These are phyloP conservation scores for Tetheella fluctuosa DNA, from an alignment of 2,888 invertebrate genomes.

Conservation along the genomic window DNA sequence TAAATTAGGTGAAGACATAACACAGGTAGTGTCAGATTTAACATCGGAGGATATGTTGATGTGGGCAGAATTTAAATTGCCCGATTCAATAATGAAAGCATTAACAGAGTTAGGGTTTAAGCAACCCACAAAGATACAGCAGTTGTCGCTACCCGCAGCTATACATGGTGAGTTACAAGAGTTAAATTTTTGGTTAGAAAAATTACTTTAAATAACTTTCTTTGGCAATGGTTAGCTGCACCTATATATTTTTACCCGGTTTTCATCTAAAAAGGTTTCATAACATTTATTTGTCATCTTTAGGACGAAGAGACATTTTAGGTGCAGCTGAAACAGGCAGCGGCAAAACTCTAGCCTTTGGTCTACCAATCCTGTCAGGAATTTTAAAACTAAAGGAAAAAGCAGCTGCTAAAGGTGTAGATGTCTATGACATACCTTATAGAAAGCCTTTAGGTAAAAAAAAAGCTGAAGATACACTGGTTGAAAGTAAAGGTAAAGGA, in stretches of 20 bases:
- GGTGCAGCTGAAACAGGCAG: slow-evolving; percentile 99
- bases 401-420: slow-evolving; percentile 61
- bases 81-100: slow-evolving; percentile 88
- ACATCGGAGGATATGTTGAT: slow-evolving; percentile 80
- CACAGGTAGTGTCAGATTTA: slow-evolving; percentile 43
- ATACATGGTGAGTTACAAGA: slow-evolving; percentile 89
- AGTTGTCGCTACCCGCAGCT: slow-evolving; percentile 90
- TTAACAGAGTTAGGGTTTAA: slow-evolving; percentile 90
- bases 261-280: too few relatives aligned
- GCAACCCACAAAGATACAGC: slow-evolving; percentile 95
- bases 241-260: too few relatives aligned
- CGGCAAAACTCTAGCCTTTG: slow-evolving; percentile 99
- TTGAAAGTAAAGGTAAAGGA: slow-evolving; percentile 23
- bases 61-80: slow-evolving; percentile 89
- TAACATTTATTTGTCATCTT: slow-evolving; percentile 25
- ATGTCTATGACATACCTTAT: slow-evolving; percentile 72
- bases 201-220: too few relatives aligned
- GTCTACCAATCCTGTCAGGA: slow-evolving; percentile 95
- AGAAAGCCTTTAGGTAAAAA: slow-evolving; percentile 63
- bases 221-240: too few relatives aligned
- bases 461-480: slow-evolving; percentile 22
- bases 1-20: slow-evolving; percentile 62
- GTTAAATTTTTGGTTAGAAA: too few relatives aligned
- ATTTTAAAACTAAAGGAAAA: slow-evolving; percentile 88
- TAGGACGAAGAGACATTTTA: slow-evolving; percentile 92